phyloP scores from a whole-genome alignment of 2,797 vertebrate genomes.

The Pseudocheirus occidentalis region DNA sequence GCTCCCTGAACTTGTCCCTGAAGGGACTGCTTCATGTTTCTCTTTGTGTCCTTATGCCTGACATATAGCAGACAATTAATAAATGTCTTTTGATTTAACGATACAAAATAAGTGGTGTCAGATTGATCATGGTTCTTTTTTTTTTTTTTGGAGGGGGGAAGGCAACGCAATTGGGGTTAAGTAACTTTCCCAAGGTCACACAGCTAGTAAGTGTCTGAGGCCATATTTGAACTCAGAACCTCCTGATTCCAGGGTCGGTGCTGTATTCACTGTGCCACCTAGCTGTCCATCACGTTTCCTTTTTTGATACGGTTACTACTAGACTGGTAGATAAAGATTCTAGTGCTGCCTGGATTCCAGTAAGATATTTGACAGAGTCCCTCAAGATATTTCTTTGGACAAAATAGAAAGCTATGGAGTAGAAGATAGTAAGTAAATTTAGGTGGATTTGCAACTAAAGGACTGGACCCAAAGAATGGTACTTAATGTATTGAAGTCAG shows the following conservation, averaged over 20 bases:
- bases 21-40: background rate
- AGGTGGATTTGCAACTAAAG: background rate
- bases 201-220: too few species aligned
- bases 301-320: background rate
- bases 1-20: background rate
- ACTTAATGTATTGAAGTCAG: background rate
- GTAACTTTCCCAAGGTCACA: too few species aligned
- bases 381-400: background rate
- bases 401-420: background rate
- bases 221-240: too few species aligned
- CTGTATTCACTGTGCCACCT: too few species aligned
- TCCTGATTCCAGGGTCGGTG: too few species aligned
- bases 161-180: too few species aligned
- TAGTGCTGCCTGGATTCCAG: background rate
- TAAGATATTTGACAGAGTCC: background rate
- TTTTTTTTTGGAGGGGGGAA: background rate
- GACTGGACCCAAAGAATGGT: background rate
- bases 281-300: too few species aligned
- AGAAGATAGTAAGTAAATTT: background rate
- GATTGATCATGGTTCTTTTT: background rate
- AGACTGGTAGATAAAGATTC: background rate
- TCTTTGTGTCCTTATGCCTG: background rate
- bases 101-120: background rate
- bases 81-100: background rate
- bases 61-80: background rate